Evolutionary conservation across 1,140 invertebrate species (phyloP).

Genomic region (Propsilocerus akamusi): DNA sequence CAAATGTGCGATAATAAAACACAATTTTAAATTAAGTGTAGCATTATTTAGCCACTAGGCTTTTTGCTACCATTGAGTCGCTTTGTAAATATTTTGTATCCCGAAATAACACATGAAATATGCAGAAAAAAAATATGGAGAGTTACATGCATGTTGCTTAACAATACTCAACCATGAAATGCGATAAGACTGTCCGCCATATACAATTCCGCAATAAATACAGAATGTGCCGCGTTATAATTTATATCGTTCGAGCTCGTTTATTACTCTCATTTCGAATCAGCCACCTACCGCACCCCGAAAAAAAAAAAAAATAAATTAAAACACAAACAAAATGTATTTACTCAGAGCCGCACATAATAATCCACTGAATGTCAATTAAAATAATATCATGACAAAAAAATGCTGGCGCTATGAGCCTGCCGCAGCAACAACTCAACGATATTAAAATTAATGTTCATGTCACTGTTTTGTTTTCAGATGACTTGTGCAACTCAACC

Average conservation of each 20-base stretch:
- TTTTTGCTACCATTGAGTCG: neutral
- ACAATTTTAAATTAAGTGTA: neutral
- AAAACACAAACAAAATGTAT: too few relatives aligned
- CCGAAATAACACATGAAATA: neutral
- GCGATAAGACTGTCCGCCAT: neutral
- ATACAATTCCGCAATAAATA: neutral
- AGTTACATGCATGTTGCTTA: constrained; percentile 1
- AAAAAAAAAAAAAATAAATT: too few relatives aligned
- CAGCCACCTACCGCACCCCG: neutral
- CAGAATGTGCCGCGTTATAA: neutral
- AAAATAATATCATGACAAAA: too few relatives aligned
- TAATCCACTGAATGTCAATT: too few relatives aligned
- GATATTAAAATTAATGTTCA: too few relatives aligned
- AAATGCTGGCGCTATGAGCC: too few relatives aligned
- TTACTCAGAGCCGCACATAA: too few relatives aligned
- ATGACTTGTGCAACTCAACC: too few relatives aligned
- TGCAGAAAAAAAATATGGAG: neutral
- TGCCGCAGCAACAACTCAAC: too few relatives aligned
- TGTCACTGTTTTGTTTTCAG: too few relatives aligned
- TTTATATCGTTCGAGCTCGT: neutral
- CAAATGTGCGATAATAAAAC: neutral
- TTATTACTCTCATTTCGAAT: neutral
- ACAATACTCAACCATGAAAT: constrained; percentile 3
- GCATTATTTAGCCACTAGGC: neutral
- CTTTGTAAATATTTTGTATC: neutral